Percentiles rank a stretch among this genome's conserved stretches.
Conservation (phyloP, 2,797 vertebrate genomes). For the Benthosema pterotum region DNA sequence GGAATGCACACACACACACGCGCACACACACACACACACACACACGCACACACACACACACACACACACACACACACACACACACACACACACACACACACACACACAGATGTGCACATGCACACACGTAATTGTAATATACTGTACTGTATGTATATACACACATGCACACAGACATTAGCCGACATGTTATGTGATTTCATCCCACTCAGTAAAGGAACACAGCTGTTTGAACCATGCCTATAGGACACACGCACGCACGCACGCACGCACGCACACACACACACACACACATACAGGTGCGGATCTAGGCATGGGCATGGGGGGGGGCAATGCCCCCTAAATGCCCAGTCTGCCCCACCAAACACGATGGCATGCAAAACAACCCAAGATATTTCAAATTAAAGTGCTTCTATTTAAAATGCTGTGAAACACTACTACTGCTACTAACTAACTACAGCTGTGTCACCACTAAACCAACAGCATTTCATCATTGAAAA, state of each 20-base stretch:
- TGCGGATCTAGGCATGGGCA: too few species aligned
- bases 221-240: conserved; percentile 11
- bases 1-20: not conserved
- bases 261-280: not conserved
- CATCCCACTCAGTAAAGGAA: conserved; percentile 1
- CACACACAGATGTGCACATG: not conserved
- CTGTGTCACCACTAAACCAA: too few species aligned
- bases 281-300: conserved; percentile 9
- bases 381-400: too few species aligned
- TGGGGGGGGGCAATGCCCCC: too few species aligned
- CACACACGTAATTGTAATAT: not conserved
- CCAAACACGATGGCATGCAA: too few species aligned
- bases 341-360: too few species aligned
- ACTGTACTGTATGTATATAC: too few species aligned
- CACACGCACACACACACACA: not conserved
- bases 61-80: not conserved
- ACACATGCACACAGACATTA: not conserved
- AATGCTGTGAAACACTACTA: too few species aligned
- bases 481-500: too few species aligned
- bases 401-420: too few species aligned
- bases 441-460: too few species aligned
- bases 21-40: conserved; percentile 4
- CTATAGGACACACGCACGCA: conserved; percentile 20
- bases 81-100: not conserved
- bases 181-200: not conserved